Percentiles rank a stretch among this genome's conserved stretches.
Evolutionary conservation across 2,113 vertebrate genomes (phyloP).

Genomic region (Pseudonaja textilis): DNA sequence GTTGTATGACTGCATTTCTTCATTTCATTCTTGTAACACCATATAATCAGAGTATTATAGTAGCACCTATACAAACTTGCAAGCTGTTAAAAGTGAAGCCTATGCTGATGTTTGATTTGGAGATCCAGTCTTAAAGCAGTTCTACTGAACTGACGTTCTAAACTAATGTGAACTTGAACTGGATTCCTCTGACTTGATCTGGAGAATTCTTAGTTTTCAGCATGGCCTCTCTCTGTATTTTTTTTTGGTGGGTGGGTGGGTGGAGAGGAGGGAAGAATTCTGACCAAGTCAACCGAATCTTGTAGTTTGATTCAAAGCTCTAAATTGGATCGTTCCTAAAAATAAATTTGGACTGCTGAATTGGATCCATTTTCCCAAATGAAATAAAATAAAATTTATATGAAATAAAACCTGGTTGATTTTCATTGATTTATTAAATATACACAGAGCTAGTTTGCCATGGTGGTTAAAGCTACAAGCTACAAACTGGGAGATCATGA

Average conservation of each 20-base stretch:
- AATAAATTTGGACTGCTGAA: neutral
- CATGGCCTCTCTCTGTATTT: neutral
- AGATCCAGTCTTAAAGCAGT: neutral
- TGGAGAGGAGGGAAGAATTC: no score
- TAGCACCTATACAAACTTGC: neutral
- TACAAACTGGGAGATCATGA: neutral
- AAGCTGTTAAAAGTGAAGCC: neutral
- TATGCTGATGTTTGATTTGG: neutral
- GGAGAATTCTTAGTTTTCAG: neutral
- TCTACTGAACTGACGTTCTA: neutral
- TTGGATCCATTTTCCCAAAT: neutral
- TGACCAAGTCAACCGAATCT: no score
- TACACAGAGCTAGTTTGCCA: neutral
- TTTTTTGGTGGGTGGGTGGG: no score
- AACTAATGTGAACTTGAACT: neutral
- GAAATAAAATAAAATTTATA: neutral
- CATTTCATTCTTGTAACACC: neutral
- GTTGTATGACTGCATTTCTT: neutral
- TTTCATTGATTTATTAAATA: neutral
- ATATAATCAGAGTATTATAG: neutral
- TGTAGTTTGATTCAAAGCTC: neutral
- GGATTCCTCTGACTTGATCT: neutral
- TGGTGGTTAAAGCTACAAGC: neutral
- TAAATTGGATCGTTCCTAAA: neutral
- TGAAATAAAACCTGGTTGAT: neutral